Conservation (phyloP, 2,113 vertebrate species). For the Corvus moneduloides region DNA sequence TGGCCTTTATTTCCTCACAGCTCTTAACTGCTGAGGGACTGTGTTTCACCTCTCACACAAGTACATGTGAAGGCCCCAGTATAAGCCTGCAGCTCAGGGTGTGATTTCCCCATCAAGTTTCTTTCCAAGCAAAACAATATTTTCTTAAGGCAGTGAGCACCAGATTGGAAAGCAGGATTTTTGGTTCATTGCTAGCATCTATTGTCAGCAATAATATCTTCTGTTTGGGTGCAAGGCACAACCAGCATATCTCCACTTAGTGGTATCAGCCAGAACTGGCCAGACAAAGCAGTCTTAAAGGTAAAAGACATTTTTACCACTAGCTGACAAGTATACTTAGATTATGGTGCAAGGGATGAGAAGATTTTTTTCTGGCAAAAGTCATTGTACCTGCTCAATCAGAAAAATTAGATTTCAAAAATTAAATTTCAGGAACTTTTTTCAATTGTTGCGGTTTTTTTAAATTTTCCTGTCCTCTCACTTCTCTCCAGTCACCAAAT, state of each 20-base stretch:
- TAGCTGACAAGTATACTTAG: not conserved
- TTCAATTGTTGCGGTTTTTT: fast-evolving
- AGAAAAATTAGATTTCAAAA: not conserved
- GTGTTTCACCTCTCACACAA: not conserved
- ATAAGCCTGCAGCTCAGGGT: not conserved
- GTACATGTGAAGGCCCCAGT: not conserved
- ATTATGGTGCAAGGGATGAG: not conserved
- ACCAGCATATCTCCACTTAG: fast-evolving
- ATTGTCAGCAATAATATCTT: not conserved
- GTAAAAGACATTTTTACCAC: not conserved
- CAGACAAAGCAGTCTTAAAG: not conserved
- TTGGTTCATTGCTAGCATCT: not conserved
- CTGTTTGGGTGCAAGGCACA: not conserved
- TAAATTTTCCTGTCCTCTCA: not conserved
- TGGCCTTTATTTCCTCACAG: not conserved
- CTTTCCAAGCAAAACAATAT: not conserved
- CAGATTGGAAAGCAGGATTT: not conserved
- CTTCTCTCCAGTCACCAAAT: not conserved
- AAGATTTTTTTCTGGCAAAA: not conserved
- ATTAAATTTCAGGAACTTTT: not conserved
- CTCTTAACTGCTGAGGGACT: not conserved
- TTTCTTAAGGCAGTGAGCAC: not conserved
- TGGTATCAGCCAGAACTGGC: not conserved
- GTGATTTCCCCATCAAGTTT: not conserved
- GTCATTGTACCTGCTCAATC: not conserved